These are phyloP conservation scores for Cottus gobio DNA, from an alignment of 2,113 vertebrate species.

Conservation along the genomic window DNA sequence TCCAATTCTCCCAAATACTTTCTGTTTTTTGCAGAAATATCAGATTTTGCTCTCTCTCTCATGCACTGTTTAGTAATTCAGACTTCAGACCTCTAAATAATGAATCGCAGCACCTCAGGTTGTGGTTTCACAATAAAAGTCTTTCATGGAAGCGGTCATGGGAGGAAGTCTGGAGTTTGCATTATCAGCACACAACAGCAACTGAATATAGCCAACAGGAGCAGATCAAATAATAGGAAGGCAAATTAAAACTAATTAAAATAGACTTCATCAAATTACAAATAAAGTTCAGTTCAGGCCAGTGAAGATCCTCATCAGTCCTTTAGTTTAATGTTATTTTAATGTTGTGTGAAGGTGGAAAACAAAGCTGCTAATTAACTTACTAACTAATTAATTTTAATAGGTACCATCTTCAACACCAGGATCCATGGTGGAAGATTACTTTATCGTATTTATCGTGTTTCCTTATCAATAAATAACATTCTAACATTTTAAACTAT, in stretches of 20 bases:
- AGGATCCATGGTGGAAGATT: too few relatives aligned
- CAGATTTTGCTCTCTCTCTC: not conserved
- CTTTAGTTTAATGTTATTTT: not conserved
- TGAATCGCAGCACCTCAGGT: slow-evolving; percentile 1
- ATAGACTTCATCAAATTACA: not conserved
- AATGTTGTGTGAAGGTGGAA: not conserved
- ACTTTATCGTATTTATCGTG: too few relatives aligned
- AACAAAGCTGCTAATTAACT: not conserved
- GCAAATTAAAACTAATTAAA: slow-evolving; percentile 1
- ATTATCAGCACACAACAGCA: slow-evolving; percentile 6
- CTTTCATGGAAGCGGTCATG: slow-evolving; percentile 1
- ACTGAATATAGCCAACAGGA: not conserved
- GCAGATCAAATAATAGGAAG: not conserved
- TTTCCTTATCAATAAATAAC: not conserved
- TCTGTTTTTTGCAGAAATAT: not conserved
- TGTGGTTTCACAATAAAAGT: slow-evolving; percentile 15
- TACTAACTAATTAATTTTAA: not conserved
- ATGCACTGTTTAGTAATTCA: not conserved
- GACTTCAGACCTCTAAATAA: slow-evolving; percentile 1
- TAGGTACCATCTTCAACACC: not conserved
- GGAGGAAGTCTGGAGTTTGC: not conserved
- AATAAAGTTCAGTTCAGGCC: not conserved
- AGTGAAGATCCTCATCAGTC: not conserved
- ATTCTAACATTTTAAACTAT: too few relatives aligned
- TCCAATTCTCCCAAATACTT: not conserved